These are phyloP conservation scores for Pogonus chalceus DNA, from an alignment of 1,140 invertebrate species.

Conservation along the genomic window DNA sequence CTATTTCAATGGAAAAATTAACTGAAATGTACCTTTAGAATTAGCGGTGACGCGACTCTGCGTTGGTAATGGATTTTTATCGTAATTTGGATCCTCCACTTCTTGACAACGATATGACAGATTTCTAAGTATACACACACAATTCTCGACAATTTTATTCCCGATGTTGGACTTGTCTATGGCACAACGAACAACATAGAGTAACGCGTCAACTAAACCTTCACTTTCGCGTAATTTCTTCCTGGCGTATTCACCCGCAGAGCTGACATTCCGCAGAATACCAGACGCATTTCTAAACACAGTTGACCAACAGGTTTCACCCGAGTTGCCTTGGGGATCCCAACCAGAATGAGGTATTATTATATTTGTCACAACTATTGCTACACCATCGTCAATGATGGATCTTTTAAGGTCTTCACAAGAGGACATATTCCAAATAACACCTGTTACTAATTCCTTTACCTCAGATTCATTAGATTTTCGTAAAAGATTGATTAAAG, in stretches of 20 bases:
- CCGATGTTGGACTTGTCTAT: slow-evolving; percentile 91
- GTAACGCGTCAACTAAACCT: slow-evolving; percentile 84
- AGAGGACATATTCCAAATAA: slow-evolving; percentile 99
- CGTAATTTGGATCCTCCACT: slow-evolving; percentile 92
- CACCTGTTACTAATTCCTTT: slow-evolving; percentile 92
- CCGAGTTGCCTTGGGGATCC: slow-evolving; percentile 66
- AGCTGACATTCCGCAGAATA: slow-evolving; percentile 92
- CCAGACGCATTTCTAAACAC: slow-evolving; percentile 95
- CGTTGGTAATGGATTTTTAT: slow-evolving; percentile 69
- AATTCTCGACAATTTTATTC: slow-evolving; percentile 97
- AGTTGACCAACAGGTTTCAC: slow-evolving; percentile 89
- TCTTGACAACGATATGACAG: slow-evolving; percentile 92
- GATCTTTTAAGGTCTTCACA: slow-evolving; percentile 93
- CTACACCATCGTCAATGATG: slow-evolving; percentile 90
- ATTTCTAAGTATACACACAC: slow-evolving; percentile 93
- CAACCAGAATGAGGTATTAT: slow-evolving; percentile 94
- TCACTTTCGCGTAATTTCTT: slow-evolving; percentile 85
- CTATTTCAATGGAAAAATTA: too few relatives aligned
- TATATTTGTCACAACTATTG: slow-evolving; percentile 82
- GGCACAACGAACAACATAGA: slow-evolving; percentile 81
- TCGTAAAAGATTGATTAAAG: slow-evolving; percentile 82
- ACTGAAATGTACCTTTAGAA: slow-evolving; percentile 56
- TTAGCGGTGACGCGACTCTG: slow-evolving; percentile 53
- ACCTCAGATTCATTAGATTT: slow-evolving; percentile 88
- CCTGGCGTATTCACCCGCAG: slow-evolving; percentile 88